Base-by-base conservation (phyloP, 2,797 vertebrate genomes). In the Labeo calbasu region DNA sequence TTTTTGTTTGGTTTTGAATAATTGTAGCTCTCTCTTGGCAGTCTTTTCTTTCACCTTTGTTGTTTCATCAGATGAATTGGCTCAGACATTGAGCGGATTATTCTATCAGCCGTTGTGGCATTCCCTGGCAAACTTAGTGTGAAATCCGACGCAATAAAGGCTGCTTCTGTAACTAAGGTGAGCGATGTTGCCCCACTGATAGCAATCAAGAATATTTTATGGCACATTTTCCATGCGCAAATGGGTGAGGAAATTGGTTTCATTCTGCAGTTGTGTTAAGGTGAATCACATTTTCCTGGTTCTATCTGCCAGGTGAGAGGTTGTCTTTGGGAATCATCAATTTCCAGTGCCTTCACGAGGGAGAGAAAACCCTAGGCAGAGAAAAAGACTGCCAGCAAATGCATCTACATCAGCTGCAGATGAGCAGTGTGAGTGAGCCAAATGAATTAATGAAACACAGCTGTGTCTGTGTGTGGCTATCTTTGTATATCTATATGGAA, bases 161-260 rank as follows among this genome's bases (percentile, higher is more conserved):
- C 87, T 43, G 82, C 88, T 81, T 81, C 86, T 72, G 87, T 93
- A 92, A 94, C 90, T 92, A 88, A 89, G 86, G 83, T 25, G 84
- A 84, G 85, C 85, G 57, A 88, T 89, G 81, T 90, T 91, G 85
- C 63, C 86, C 87, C 85, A 86, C 79, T 89, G 88, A 88, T 88
- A 90, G 89, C 88, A 72, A 90, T 90, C 87, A 88, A 93, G 89
- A 91, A 93, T 94, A 93, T 93, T 94, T 92, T 88, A 93, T 90
- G 87, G 81, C 61, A 77, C 81, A 87, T 88, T 90, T 93, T 92
- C 83, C 91, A 91, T 82, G 88, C 79, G 53, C 83, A 92, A 92
- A 92, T 90, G 85, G 81, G 87, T 79, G 78, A 89, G 89, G 84
- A 92, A 91, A 91, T 89, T 86, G 89, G 81, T 87, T 88, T 66